Conservation (phyloP, 1,140 invertebrate genomes). For the Bombus pascuorum region DNA sequence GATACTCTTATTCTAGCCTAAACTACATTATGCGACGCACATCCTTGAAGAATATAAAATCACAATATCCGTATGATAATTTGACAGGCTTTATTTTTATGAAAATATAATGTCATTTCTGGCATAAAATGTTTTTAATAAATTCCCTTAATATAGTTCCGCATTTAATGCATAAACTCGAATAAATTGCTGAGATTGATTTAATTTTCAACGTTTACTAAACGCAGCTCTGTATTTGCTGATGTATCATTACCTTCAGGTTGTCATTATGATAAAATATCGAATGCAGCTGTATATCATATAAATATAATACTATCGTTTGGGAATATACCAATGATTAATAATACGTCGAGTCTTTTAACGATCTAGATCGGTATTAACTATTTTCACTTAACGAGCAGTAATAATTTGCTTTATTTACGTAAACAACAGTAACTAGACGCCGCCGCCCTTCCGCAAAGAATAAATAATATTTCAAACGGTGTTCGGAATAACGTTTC, state of each 20-base stretch:
- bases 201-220: conserved; percentile 25
- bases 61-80: neutral
- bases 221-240: neutral
- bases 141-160: neutral
- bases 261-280: neutral
- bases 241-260: neutral
- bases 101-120: neutral
- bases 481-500: neutral
- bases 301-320: neutral
- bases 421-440: neutral
- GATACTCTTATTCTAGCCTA: too few species aligned
- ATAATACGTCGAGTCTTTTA: too few species aligned
- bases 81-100: neutral
- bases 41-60: neutral
- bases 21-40: neutral
- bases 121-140: neutral
- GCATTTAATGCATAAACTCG: neutral
- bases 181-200: conserved; percentile 18
- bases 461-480: neutral
- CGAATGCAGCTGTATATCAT: neutral
- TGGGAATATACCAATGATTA: neutral
- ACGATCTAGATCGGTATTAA: neutral
- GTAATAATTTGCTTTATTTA: neutral
- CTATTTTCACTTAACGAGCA: neutral
- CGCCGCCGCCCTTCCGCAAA: neutral